Conservation (phyloP, 2,888 invertebrate species). For the Limnephilus auricula region DNA sequence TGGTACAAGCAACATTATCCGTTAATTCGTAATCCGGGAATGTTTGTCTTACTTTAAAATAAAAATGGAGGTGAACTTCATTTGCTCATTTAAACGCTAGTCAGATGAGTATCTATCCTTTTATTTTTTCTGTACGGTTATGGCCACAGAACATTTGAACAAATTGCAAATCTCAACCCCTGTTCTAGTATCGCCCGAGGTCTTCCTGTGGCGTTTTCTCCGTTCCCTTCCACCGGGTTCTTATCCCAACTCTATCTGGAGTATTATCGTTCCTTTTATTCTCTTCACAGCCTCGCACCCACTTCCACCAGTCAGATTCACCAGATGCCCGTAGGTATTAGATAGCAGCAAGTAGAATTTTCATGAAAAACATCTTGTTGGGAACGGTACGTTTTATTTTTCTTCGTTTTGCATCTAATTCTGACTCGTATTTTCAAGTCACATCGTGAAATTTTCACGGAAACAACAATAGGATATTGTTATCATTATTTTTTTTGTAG, state of each 20-base stretch:
- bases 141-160: not conserved
- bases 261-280: not conserved
- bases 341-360: not conserved
- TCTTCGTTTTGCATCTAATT: not conserved
- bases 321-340: not conserved
- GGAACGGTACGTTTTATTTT: not conserved
- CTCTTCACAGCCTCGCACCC: not conserved
- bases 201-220: not conserved
- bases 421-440: not conserved
- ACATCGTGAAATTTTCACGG: not conserved
- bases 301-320: not conserved
- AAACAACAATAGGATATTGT: not conserved
- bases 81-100: not conserved
- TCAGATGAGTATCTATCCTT: not conserved
- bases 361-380: not conserved
- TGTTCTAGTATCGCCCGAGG: not conserved
- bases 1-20: no score
- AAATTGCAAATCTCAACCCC: not conserved
- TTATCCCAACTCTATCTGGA: not conserved
- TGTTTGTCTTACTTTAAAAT: no score
- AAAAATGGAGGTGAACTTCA: not conserved
- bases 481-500: no score
- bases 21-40: no score
- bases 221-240: not conserved
- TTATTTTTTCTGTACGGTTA: not conserved